Evolutionary conservation across 2,113 vertebrate species (phyloP).

Genomic region (Tenrec ecaudatus): DNA sequence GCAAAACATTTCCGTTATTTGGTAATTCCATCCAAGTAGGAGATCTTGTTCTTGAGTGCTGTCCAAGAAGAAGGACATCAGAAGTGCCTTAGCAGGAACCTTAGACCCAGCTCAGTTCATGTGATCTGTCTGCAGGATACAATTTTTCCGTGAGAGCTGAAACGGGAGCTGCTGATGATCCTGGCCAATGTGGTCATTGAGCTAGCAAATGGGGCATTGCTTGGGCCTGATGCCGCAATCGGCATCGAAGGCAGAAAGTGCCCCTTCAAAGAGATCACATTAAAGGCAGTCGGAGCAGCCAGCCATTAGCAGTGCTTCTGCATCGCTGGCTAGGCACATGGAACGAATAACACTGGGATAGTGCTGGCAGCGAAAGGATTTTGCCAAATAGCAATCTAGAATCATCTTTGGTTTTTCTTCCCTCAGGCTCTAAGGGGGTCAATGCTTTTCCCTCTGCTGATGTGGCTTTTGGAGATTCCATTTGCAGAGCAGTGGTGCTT

Average conservation of each 20-base stretch:
- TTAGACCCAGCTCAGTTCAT: conserved; percentile 20
- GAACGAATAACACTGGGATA: conserved; percentile 19
- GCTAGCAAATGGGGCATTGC: conserved; percentile 18
- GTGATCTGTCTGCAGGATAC: conserved; percentile 23
- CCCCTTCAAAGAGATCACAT: conserved; percentile 57
- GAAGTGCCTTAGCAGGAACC: not conserved
- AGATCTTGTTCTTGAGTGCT: not conserved
- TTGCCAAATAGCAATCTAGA: conserved; percentile 22
- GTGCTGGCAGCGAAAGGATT: conserved; percentile 4
- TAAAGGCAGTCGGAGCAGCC: conserved; percentile 1
- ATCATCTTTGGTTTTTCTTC: not conserved
- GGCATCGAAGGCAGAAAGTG: conserved; percentile 47
- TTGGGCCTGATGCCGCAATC: conserved; percentile 35
- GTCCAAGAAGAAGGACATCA: conserved; percentile 25
- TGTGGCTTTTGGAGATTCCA: conserved; percentile 46
- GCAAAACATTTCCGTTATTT: conserved; percentile 48
- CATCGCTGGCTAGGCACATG: conserved; percentile 33
- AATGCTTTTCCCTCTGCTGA: conserved; percentile 56
- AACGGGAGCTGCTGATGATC: conserved; percentile 39
- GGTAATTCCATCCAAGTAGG: conserved; percentile 20
- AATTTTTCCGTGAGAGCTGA: conserved; percentile 25
- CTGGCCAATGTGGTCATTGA: conserved; percentile 39
- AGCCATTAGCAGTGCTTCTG: conserved; percentile 1
- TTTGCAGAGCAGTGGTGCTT: not conserved
- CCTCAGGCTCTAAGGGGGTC: not conserved